A percentile compares a stretch with the other conserved stretches of the same genome.
Conservation (phyloP, 2,888 invertebrate species). For the Dicranocentrus wangi region DNA sequence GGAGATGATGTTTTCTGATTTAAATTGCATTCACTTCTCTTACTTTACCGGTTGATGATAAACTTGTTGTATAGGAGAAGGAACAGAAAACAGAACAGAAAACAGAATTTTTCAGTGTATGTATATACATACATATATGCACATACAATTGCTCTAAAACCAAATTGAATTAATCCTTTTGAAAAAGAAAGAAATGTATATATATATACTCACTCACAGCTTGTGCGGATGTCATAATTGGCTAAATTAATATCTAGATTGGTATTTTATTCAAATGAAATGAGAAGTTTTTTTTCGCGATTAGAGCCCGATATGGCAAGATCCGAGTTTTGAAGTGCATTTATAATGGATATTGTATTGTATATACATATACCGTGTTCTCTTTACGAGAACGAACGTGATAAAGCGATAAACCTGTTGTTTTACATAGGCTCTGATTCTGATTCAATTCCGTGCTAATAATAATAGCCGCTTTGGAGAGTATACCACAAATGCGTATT, state of each 20-base stretch:
- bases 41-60: conserved; percentile 28
- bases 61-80: background rate
- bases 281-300: conserved; percentile 7
- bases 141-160: background rate
- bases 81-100: background rate
- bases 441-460: background rate
- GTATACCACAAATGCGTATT: too few relatives aligned
- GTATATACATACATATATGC: background rate
- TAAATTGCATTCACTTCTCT: background rate
- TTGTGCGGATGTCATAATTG: conserved; percentile 67
- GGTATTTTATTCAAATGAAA: conserved; percentile 67
- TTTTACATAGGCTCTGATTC: conserved; percentile 8
- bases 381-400: background rate
- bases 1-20: conserved; percentile 20
- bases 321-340: too few relatives aligned
- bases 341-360: too few relatives aligned
- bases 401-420: conserved; percentile 15
- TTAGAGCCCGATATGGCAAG: too few relatives aligned
- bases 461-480: background rate
- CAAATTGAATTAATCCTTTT: conserved; percentile 48
- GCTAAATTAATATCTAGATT: conserved; percentile 60
- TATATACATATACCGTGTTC: too few relatives aligned
- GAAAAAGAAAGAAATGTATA: background rate
- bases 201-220: background rate
- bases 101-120: background rate